phyloP scores from a whole-genome alignment of 2,888 invertebrate species.

The Campoletis raptor region DNA sequence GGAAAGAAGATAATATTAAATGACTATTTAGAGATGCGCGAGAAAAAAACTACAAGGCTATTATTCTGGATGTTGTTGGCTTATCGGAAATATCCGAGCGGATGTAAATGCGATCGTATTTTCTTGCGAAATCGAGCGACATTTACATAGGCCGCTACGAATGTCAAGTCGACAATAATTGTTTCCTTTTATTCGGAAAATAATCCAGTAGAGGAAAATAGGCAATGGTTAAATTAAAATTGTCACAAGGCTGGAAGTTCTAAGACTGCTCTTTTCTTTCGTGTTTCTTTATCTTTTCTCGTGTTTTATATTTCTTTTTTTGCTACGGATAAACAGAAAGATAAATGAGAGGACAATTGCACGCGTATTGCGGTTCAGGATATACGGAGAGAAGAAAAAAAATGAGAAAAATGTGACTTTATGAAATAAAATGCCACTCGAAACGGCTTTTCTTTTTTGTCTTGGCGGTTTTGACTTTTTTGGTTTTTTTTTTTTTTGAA shows the following conservation, averaged over 20 bases:
- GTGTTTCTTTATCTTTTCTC: conserved; percentile 60
- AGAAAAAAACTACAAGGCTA: conserved; percentile 70
- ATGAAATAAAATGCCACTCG: conserved; percentile 58
- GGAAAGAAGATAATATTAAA: conserved; percentile 12
- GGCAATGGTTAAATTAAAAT: conserved; percentile 68
- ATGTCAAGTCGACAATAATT: conserved; percentile 47
- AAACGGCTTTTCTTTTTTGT: conserved; percentile 25
- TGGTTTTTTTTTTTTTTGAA: conserved; percentile 76
- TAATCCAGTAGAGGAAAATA: conserved; percentile 44
- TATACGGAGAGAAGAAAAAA: conserved; percentile 52
- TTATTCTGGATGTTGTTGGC: conserved; percentile 81
- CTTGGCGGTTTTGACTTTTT: conserved; percentile 56
- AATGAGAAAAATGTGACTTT: conserved; percentile 47
- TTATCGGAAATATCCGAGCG: conserved; percentile 75
- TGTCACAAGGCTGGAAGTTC: conserved; percentile 84
- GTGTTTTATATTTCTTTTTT: conserved; percentile 68
- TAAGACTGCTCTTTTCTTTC: conserved; percentile 79
- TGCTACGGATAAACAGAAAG: conserved; percentile 69
- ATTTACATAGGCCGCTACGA: conserved; percentile 78
- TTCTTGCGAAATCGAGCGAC: conserved; percentile 58
- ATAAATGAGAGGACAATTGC: conserved; percentile 76
- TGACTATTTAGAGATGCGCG: conserved; percentile 41
- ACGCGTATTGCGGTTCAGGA: conserved; percentile 77
- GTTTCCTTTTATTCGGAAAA: conserved; percentile 63
- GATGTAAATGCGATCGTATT: conserved; percentile 76